These are phyloP conservation scores for Parascotia fuliginaria DNA, from an alignment of 2,888 invertebrate species.

Conservation along the genomic window DNA sequence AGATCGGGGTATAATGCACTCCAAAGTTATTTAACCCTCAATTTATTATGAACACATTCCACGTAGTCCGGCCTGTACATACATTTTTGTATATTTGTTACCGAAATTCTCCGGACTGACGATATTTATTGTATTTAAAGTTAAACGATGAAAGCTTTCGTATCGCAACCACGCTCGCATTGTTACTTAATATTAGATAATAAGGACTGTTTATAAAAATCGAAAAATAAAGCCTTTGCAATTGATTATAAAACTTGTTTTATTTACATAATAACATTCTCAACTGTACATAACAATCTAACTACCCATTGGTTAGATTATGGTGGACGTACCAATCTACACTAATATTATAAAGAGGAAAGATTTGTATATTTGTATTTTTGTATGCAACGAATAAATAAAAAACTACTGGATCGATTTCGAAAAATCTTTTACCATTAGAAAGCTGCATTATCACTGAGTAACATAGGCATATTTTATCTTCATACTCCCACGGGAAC, in stretches of 20 bases:
- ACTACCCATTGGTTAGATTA: neutral
- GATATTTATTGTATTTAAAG: conserved; percentile 22
- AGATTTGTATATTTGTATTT: too few relatives aligned
- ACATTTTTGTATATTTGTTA: conserved; percentile 79
- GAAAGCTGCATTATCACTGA: too few relatives aligned
- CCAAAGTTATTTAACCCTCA: conserved; percentile 9
- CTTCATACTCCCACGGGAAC: too few relatives aligned
- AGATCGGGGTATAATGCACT: conserved; percentile 3
- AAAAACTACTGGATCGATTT: too few relatives aligned
- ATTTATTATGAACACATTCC: conserved; percentile 14
- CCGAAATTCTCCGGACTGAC: conserved; percentile 25
- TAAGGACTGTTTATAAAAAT: conserved; percentile 80
- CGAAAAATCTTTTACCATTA: too few relatives aligned
- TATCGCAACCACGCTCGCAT: conserved; percentile 76
- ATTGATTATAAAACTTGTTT: conserved; percentile 67
- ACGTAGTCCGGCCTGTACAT: conserved; percentile 51
- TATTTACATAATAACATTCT: conserved; percentile 51
- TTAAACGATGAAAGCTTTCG: conserved; percentile 16
- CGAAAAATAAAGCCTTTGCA: conserved; percentile 81
- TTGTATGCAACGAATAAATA: too few relatives aligned
- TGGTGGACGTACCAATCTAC: neutral
- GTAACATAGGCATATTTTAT: too few relatives aligned
- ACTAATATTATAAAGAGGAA: too few relatives aligned
- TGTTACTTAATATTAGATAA: conserved; percentile 81
- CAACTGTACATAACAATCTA: conserved; percentile 8